Conservation (phyloP, 2,888 invertebrate genomes). For the Auanema freiburgensis region DNA sequence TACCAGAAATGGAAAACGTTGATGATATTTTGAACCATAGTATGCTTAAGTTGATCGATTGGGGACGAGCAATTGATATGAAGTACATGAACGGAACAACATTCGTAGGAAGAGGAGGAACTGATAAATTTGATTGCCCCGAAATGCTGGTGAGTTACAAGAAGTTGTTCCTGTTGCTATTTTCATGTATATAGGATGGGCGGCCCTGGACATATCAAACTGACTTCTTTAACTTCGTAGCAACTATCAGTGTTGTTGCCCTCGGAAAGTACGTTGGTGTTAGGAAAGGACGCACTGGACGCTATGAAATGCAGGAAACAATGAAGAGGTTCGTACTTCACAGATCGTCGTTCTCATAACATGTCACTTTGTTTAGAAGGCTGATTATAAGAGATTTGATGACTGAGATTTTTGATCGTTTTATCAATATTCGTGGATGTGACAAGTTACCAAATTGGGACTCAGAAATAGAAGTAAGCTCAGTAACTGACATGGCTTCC, state of each 20-base stretch:
- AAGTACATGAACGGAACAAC: conserved; percentile 74
- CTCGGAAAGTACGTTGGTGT: conserved; percentile 83
- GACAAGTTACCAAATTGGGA: conserved; percentile 76
- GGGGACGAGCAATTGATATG: conserved; percentile 92
- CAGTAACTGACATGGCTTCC: too few relatives aligned
- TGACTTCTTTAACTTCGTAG: conserved; percentile 85
- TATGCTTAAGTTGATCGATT: conserved; percentile 81
- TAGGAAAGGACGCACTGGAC: conserved; percentile 64
- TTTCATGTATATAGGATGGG: conserved; percentile 70
- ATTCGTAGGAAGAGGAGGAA: conserved; percentile 71
- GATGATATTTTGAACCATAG: conserved; percentile 21
- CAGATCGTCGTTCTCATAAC: too few relatives aligned
- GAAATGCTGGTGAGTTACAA: conserved; percentile 75
- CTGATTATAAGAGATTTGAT: conserved; percentile 71
- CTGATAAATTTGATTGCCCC: conserved; percentile 69
- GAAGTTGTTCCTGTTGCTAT: not conserved
- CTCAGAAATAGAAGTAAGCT: conserved; percentile 33
- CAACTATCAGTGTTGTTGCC: conserved; percentile 82
- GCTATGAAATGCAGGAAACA: conserved; percentile 46
- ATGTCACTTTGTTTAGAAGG: conserved; percentile 29
- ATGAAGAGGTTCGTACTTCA: conserved; percentile 48
- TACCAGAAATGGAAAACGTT: conserved; percentile 25
- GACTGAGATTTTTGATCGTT: conserved; percentile 79
- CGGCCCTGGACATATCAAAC: conserved; percentile 83
- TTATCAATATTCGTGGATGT: conserved; percentile 82